A percentile compares a stretch with the other conserved stretches of the same genome.
Evolutionary conservation across 2,797 vertebrate species (phyloP).

Genomic region (Numenius phaeopus): DNA sequence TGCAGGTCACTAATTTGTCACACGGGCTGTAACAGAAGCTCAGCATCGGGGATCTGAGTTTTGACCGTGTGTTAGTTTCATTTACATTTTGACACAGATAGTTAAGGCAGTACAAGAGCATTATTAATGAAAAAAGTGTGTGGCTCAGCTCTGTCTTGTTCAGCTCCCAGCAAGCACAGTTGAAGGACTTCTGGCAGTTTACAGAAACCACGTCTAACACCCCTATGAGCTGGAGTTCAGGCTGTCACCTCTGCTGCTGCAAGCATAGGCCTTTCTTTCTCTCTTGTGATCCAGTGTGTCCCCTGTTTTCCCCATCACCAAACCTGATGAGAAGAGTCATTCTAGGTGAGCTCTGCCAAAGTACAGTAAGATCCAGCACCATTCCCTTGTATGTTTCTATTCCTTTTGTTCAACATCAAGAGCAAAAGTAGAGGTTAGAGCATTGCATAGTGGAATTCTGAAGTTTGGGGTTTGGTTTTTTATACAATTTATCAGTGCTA

Average conservation of each 20-base stretch:
- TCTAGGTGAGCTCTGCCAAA: neutral
- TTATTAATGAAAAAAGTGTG: neutral
- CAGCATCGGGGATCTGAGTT: neutral
- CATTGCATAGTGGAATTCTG: neutral
- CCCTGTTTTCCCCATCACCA: neutral
- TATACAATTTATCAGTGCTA: neutral
- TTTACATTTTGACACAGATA: neutral
- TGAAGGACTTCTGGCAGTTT: neutral
- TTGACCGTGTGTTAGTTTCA: neutral
- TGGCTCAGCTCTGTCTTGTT: neutral
- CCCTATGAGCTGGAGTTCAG: neutral
- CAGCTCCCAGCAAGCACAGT: neutral
- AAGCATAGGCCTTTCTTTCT: neutral
- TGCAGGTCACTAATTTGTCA: neutral
- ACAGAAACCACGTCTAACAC: neutral
- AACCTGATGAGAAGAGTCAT: neutral
- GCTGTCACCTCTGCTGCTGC: neutral
- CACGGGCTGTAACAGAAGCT: neutral
- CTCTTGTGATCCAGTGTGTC: neutral
- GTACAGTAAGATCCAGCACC: neutral
- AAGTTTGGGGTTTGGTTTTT: neutral
- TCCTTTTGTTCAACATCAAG: neutral
- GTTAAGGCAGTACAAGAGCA: neutral
- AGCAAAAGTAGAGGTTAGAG: neutral
- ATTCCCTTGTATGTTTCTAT: neutral